Conservation (phyloP, 2,888 invertebrate species). For the Pristionchus entomophagus region DNA sequence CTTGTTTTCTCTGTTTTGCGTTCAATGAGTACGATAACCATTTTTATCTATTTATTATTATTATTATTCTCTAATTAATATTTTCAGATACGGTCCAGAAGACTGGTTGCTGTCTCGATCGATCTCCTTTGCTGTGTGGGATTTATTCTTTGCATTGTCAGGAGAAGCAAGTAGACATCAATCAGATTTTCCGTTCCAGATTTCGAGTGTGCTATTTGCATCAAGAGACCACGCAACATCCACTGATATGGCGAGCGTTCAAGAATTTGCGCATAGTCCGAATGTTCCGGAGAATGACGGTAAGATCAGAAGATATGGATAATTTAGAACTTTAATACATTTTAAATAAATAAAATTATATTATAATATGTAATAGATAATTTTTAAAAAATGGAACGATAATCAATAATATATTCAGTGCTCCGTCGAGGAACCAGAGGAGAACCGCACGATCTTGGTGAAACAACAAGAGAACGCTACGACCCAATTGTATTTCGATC, state of each 20-base stretch:
- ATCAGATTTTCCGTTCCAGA: background rate
- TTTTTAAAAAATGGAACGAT: too few species aligned
- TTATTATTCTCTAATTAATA: too few species aligned
- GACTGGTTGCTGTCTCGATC: background rate
- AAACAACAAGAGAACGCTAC: background rate
- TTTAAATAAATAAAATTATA: too few species aligned
- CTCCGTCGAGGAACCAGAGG: too few species aligned
- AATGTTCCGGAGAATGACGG: background rate
- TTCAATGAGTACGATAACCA: slow-evolving; percentile 9
- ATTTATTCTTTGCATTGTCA: background rate
- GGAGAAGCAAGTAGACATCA: background rate
- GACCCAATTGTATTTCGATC: background rate
- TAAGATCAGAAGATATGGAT: too few species aligned
- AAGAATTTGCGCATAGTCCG: background rate
- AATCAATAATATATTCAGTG: too few species aligned
- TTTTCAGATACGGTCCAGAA: background rate
- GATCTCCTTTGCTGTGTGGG: background rate
- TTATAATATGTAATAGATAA: too few species aligned
- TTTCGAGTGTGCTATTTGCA: background rate
- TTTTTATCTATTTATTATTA: too few species aligned
- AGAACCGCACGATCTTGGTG: background rate
- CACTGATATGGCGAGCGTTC: background rate
- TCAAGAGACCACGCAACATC: background rate
- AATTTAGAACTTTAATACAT: too few species aligned
- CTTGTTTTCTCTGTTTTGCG: background rate